These are phyloP conservation scores for Eupithecia insigniata DNA, from an alignment of 2,888 invertebrate genomes.

Conservation along the genomic window DNA sequence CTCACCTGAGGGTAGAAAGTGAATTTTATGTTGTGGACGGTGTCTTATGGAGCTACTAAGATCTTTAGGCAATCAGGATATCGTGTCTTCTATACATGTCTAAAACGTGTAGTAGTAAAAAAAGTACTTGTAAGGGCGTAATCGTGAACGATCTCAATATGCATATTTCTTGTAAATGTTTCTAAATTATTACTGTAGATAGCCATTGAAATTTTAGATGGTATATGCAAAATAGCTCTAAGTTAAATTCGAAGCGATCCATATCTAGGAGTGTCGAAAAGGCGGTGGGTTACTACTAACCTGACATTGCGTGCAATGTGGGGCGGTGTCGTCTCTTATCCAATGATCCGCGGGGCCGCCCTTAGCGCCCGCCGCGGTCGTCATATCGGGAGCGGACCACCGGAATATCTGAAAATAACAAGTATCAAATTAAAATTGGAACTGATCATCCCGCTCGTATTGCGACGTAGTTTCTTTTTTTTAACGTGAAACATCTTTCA, in stretches of 20 bases:
- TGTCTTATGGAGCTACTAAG: background rate
- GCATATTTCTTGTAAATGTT: no score
- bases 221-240: background rate
- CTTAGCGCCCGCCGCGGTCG: constrained; percentile 87
- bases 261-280: background rate
- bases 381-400: constrained; percentile 93
- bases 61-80: background rate
- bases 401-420: constrained; percentile 88
- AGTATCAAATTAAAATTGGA: background rate
- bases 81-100: no score
- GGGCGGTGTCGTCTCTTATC: constrained; percentile 97
- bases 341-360: constrained; percentile 95
- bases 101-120: no score
- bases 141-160: no score
- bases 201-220: background rate
- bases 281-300: constrained; percentile 59
- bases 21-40: background rate
- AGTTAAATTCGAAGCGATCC: no score
- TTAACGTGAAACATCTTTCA: no score
- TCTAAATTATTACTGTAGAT: no score
- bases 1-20: constrained; percentile 66
- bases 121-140: no score
- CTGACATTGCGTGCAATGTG: constrained; percentile 94
- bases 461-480: background rate
- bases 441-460: background rate